Evolutionary conservation across 64 coral and sea anemone species (phyloP).

Genomic region (Stichodactyla mertensii): DNA sequence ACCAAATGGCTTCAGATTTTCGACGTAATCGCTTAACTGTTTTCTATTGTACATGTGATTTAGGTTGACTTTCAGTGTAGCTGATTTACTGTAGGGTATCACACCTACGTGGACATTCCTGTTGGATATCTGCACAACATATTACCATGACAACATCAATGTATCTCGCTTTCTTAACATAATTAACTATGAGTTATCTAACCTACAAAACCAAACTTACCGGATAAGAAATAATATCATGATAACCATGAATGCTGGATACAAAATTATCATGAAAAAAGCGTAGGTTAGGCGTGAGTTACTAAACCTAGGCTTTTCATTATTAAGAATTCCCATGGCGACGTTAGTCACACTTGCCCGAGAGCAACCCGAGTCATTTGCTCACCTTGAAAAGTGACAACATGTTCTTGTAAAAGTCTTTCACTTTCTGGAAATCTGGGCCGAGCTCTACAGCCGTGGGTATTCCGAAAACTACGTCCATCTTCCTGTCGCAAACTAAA

Average conservation of each 20-base stretch:
- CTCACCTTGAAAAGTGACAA: slow-evolving; percentile 9
- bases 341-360: no score
- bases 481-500: slow-evolving; percentile 30
- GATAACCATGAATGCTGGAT: no score
- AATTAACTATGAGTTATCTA: background rate
- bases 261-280: no score
- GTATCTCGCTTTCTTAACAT: background rate
- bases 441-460: slow-evolving; percentile 26
- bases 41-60: slow-evolving; percentile 18
- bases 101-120: slow-evolving; percentile 55
- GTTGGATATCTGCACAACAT: background rate
- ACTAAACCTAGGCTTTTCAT: no score
- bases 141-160: background rate
- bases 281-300: no score
- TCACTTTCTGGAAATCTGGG: slow-evolving; percentile 15
- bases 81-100: slow-evolving; percentile 35
- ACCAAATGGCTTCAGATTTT: slow-evolving; percentile 21
- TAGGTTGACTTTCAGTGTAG: slow-evolving; percentile 15
- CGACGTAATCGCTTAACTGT: background rate
- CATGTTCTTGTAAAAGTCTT: slow-evolving; percentile 36
- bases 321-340: no score
- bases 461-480: slow-evolving; percentile 32
- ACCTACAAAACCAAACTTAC: no score
- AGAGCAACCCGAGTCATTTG: no score
- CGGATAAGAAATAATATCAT: no score